Conservation (phyloP, 2,888 invertebrate species). For the Prionchulus punctatus region DNA sequence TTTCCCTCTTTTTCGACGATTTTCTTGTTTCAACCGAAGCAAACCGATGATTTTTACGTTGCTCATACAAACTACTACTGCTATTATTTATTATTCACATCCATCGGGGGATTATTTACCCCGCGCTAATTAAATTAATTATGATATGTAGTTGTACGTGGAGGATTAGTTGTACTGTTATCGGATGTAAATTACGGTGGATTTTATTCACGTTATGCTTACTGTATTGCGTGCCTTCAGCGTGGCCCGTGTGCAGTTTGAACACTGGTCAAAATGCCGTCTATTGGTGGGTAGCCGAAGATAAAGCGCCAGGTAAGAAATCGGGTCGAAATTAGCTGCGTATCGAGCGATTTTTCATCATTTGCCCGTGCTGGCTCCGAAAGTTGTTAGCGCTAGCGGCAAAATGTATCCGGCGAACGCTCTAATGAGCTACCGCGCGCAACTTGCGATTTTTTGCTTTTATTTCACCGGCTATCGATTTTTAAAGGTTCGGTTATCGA, state of each 20-base stretch:
- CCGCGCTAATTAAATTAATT: no score
- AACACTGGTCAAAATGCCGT: constrained; percentile 6
- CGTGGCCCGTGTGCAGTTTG: constrained; percentile 9
- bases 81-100: no score
- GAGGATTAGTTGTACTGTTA: no score
- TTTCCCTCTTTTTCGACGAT: no score
- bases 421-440: not conserved
- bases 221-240: no score
- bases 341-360: not conserved
- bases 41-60: no score
- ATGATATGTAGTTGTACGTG: no score
- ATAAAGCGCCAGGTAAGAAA: constrained; percentile 4
- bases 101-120: no score
- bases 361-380: not conserved
- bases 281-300: constrained; percentile 9
- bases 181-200: no score
- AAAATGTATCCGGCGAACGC: not conserved
- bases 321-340: not conserved
- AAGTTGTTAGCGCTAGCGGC: not conserved
- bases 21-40: no score
- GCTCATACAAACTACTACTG: no score
- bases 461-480: not conserved
- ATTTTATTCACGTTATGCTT: no score
- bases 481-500: constrained; percentile 5
- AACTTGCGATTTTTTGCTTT: not conserved